Base-by-base conservation (phyloP, 1,140 invertebrate genomes). In the Drosophila elegans region DNA sequence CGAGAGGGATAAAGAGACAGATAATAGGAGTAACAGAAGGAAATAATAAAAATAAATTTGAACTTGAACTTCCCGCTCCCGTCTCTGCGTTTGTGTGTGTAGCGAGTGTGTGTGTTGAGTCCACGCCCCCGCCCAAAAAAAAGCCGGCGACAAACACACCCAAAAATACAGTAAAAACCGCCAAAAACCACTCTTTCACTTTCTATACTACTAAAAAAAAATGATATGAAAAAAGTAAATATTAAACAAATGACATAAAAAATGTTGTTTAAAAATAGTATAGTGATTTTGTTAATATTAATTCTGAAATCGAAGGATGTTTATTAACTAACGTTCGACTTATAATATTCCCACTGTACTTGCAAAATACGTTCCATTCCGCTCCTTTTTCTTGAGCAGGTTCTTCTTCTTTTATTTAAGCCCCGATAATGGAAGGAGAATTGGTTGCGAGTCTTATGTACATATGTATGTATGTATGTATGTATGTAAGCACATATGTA, bases 1-100 rank as follows among this genome's bases (percentile, higher is more conserved):
- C 13, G 36, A 36, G 36, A 66, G 57, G 63, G 56, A 51, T 11
- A 45, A 52, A 64, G 62, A 44, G 53, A 55, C 41, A 27, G 11
- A 36, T 11, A 9, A 36, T 11, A 32, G 5, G 29, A 44, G 29
- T 44, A 79, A 44, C 64, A 69, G 49, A 69, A 46, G 55, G 36
- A 80, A 86, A 76, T 53, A 72, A 79, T 83, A 88, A 78, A 86
- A 86, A 83, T 83, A 76, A 76, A 86, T 86, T 88, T 86, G 83
- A 86, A 86, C 83, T 86, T 86, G 83, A 86, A 88, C 83, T 86
- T 86, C 64, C 75, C 74, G 68, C 75, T 64, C 82, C 78, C 75
- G 48, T 59, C 59, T 74, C 38, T 44, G 59, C 39, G 27, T 53
- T 46, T 57, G 25, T 48, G 16, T 51, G 45, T 48, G 39, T 49